These are phyloP conservation scores for Euphonia xanthogaster DNA, from an alignment of 2,797 vertebrate species.

Conservation along the genomic window DNA sequence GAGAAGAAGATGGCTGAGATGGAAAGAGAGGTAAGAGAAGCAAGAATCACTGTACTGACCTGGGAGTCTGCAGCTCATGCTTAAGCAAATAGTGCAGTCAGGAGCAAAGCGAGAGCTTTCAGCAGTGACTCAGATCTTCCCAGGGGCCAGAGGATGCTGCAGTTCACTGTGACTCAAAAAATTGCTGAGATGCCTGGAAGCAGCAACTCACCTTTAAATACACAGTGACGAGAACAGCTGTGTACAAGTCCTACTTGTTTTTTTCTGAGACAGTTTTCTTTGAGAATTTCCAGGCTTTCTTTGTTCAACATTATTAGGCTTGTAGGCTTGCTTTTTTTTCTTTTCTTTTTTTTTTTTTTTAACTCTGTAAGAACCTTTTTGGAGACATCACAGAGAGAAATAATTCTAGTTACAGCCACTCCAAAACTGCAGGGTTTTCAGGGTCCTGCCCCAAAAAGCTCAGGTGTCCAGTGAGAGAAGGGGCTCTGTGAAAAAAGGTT, in stretches of 20 bases:
- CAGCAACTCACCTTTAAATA: neutral
- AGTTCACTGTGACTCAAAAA: neutral
- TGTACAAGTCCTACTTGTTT: neutral
- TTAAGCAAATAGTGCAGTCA: neutral
- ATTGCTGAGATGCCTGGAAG: neutral
- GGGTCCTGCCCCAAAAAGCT: neutral
- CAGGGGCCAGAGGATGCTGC: neutral
- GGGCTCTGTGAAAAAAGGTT: neutral
- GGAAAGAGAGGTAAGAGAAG: neutral
- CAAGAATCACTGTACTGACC: neutral
- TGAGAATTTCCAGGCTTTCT: neutral
- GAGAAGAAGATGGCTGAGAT: neutral
- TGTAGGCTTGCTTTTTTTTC: neutral
- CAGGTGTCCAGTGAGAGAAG: neutral
- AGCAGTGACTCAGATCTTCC: neutral
- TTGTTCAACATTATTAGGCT: neutral
- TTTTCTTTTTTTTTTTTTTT: too few relatives aligned
- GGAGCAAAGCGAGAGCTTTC: neutral
- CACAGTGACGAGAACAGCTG: neutral
- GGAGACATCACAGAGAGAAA: neutral
- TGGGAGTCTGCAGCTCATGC: neutral
- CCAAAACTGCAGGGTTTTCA: neutral
- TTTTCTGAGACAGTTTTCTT: neutral
- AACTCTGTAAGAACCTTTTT: neutral
- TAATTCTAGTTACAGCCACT: neutral